phyloP scores from a whole-genome alignment of 2,888 invertebrate genomes.

The Acrobasis suavella region DNA sequence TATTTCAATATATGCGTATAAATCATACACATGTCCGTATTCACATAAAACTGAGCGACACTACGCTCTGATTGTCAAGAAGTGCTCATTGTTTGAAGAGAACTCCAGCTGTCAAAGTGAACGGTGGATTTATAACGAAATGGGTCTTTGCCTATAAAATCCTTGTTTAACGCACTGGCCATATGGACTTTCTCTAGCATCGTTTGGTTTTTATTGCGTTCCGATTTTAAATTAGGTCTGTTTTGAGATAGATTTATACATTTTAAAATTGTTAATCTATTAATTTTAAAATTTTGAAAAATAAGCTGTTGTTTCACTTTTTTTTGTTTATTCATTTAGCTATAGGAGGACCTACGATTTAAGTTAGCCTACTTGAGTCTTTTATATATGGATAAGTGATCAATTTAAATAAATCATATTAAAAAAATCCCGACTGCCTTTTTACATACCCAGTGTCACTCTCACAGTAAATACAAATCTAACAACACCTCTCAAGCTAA shows the following conservation, averaged over 20 bases:
- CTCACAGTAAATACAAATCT: too few relatives aligned
- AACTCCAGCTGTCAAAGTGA: conserved; percentile 21
- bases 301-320: too few relatives aligned
- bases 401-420: too few relatives aligned
- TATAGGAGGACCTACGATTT: too few relatives aligned
- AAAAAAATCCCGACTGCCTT: too few relatives aligned
- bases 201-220: conserved; percentile 3
- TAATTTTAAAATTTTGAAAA: too few relatives aligned
- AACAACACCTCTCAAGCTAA: too few relatives aligned
- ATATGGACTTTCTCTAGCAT: neutral
- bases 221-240: conserved; percentile 8
- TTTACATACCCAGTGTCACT: too few relatives aligned
- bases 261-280: too few relatives aligned
- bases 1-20: neutral
- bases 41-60: conserved; percentile 19
- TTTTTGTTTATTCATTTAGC: too few relatives aligned
- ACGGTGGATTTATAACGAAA: conserved; percentile 15
- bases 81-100: conserved; percentile 23
- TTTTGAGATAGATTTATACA: neutral
- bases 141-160: conserved; percentile 11
- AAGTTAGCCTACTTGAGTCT: too few relatives aligned
- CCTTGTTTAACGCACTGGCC: conserved; percentile 8
- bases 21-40: conserved; percentile 9
- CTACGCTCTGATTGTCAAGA: conserved; percentile 23
- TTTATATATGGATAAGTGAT: too few relatives aligned